A percentile compares a stretch with the other conserved stretches of the same genome.
These are phyloP conservation scores for Pantala flavescens DNA, from an alignment of 1,140 invertebrate genomes.

Conservation along the genomic window DNA sequence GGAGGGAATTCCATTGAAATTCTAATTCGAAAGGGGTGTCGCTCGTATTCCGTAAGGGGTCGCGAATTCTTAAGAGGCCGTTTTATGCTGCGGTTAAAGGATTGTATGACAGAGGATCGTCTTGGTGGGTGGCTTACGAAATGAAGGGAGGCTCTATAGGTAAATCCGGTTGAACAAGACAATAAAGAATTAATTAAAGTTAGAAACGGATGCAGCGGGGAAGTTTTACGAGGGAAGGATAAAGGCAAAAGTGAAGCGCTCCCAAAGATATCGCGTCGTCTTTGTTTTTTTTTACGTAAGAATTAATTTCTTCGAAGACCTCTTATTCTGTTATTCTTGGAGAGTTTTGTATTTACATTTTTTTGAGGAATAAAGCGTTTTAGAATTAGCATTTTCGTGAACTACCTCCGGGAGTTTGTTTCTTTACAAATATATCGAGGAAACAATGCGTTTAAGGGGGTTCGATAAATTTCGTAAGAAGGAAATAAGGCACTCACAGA, in stretches of 20 bases:
- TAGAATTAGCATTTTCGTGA: too few relatives aligned
- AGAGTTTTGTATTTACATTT: too few relatives aligned
- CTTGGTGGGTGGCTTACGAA: neutral
- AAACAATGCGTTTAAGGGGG: too few relatives aligned
- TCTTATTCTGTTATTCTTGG: neutral
- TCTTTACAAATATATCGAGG: too few relatives aligned
- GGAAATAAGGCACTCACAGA: too few relatives aligned
- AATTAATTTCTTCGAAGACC: neutral
- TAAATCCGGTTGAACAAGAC: neutral
- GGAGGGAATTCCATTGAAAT: neutral
- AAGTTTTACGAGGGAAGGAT: neutral
- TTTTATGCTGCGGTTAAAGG: neutral
- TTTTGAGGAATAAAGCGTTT: too few relatives aligned
- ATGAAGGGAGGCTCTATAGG: neutral
- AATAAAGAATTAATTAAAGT: neutral
- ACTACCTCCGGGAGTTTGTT: too few relatives aligned
- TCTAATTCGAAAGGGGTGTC: neutral
- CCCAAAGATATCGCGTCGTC: neutral
- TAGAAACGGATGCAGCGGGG: neutral
- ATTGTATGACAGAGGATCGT: neutral
- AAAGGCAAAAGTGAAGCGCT: neutral
- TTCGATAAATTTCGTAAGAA: too few relatives aligned
- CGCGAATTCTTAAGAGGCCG: neutral
- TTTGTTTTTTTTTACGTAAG: neutral
- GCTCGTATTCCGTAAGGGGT: neutral